Conservation (phyloP, 2,113 vertebrate species). For the Lynx canadensis region DNA sequence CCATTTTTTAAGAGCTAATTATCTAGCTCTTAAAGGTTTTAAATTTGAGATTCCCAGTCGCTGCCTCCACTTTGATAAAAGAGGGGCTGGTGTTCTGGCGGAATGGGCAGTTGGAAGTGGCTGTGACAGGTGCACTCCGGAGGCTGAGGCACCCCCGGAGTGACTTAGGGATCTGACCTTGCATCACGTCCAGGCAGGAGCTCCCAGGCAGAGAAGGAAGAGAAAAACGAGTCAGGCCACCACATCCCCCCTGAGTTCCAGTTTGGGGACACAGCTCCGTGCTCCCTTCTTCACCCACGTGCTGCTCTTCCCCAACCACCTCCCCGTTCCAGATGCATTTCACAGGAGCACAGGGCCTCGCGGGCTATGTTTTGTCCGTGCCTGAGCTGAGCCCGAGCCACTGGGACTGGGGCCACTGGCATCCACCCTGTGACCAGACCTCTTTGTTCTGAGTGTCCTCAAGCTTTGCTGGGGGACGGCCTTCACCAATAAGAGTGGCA, state of each 20-base stretch:
- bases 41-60: neutral
- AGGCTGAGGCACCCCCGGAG: neutral
- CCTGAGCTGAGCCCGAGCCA: accelerated
- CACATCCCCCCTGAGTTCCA: too few relatives aligned
- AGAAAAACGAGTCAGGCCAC: neutral
- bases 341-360: neutral
- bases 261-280: neutral
- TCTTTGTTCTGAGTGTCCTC: neutral
- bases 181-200: neutral
- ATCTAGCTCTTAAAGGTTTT: neutral
- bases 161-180: neutral
- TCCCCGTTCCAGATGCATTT: accelerated
- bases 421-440: neutral
- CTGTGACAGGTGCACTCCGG: accelerated
- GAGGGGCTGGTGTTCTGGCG: neutral
- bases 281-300: neutral
- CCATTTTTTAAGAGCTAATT: neutral
- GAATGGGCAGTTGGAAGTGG: neutral
- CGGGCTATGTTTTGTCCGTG: accelerated
- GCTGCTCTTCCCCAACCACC: accelerated
- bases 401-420: neutral
- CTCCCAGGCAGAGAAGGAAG: neutral
- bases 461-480: neutral
- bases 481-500: neutral
- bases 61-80: neutral